A percentile compares a stretch with the other conserved stretches of the same genome.
phyloP scores from a whole-genome alignment of 2,888 invertebrate genomes.

The Halictus quadricinctus region DNA sequence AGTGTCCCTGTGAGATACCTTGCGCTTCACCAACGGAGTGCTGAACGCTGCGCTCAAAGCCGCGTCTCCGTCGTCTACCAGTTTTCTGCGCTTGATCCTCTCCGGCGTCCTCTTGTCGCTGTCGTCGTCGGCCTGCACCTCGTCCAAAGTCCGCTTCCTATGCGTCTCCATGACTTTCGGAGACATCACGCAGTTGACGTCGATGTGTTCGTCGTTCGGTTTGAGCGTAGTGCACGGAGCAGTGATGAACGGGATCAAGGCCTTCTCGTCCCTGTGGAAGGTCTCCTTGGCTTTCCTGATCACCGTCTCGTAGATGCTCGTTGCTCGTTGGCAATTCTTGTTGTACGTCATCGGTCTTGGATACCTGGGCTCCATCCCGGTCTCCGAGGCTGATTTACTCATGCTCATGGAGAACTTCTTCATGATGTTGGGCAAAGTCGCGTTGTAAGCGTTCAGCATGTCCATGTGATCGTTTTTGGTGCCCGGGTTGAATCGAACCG shows the following conservation, averaged over 20 bases:
- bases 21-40: conserved; percentile 78
- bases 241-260: conserved; percentile 77
- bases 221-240: conserved; percentile 76
- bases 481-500: conserved; percentile 2
- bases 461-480: conserved; percentile 44
- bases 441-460: conserved; percentile 76
- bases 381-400: conserved; percentile 34
- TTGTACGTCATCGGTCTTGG: conserved; percentile 79
- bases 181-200: conserved; percentile 71
- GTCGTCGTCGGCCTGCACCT: conserved; percentile 59
- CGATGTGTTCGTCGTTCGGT: conserved; percentile 50
- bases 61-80: conserved; percentile 40
- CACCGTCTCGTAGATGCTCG: conserved; percentile 73
- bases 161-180: conserved; percentile 63
- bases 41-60: conserved; percentile 69
- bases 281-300: conserved; percentile 77
- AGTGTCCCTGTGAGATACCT: conserved; percentile 52
- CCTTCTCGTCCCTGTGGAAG: conserved; percentile 69
- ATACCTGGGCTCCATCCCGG: conserved; percentile 61
- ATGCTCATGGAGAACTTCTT: conserved; percentile 70
- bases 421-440: conserved; percentile 76
- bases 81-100: conserved; percentile 63
- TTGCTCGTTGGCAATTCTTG: conserved; percentile 59
- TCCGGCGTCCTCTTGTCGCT: conserved; percentile 33
- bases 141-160: conserved; percentile 72